Conservation (phyloP, 2,888 invertebrate species). For the Nycteola revayana region DNA sequence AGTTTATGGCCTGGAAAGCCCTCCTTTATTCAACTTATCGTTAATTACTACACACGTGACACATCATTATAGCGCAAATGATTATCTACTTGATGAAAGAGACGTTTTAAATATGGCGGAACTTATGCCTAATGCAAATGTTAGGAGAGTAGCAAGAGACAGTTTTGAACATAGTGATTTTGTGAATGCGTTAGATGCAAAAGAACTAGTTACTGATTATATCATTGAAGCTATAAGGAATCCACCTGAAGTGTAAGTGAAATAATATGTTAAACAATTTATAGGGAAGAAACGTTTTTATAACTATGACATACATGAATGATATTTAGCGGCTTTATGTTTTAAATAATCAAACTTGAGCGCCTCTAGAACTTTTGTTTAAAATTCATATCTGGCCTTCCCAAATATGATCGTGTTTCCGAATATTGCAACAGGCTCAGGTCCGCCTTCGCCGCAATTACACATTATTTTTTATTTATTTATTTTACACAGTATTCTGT, state of each 20-base stretch:
- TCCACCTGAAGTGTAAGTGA: slow-evolving; percentile 11
- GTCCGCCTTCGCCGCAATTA: no score
- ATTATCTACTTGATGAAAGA: slow-evolving; percentile 45
- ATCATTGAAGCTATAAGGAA: slow-evolving; percentile 40
- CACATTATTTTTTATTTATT: no score
- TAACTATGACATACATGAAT: no score
- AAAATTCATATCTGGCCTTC: no score
- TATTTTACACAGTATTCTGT: no score
- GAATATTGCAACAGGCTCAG: no score
- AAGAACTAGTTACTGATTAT: slow-evolving; percentile 53
- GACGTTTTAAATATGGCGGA: slow-evolving; percentile 55
- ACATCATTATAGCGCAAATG: slow-evolving; percentile 56
- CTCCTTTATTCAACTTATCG: slow-evolving; percentile 52
- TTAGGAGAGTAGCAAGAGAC: slow-evolving; percentile 48
- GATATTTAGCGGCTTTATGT: no score
- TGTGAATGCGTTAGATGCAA: slow-evolving; percentile 43
- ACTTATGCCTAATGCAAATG: slow-evolving; percentile 47
- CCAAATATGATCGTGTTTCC: no score
- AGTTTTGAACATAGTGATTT: slow-evolving; percentile 53
- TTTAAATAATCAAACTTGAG: no score
- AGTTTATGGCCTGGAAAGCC: slow-evolving; percentile 39
- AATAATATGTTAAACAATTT: no score
- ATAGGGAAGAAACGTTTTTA: no score
- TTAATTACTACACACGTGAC: slow-evolving; percentile 45
- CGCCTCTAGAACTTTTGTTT: no score